Percentiles rank a stretch among this genome's conserved stretches.
These are phyloP conservation scores for Mus musculus DNA, from an alignment of 2,113 vertebrate genomes.

Conservation along the genomic window GRCm39 chr14:58168501-58169000, in stretches of 20 bases:
- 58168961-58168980: not conserved
- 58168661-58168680: not conserved
- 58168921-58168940: not conserved
- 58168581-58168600: too few species aligned
- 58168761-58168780: not conserved
- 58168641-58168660: too few species aligned
- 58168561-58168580: too few species aligned
- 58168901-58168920: not conserved
- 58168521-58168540: too few species aligned
- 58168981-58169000: not conserved
- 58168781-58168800: not conserved
- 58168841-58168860: not conserved
- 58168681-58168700: not conserved
- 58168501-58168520: too few species aligned
- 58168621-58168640: too few species aligned
- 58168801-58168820: constrained; percentile 32
- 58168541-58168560: too few species aligned
- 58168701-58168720: not conserved
- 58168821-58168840: constrained; percentile 25
- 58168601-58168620: too few species aligned
- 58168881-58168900: not conserved
- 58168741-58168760: not conserved
- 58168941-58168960: not conserved
- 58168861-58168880: not conserved
- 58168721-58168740: not conserved